A percentile compares a stretch with the other conserved stretches of the same genome.
Conservation (phyloP, 2,113 vertebrate genomes). For the Callipepla squamata region DNA sequence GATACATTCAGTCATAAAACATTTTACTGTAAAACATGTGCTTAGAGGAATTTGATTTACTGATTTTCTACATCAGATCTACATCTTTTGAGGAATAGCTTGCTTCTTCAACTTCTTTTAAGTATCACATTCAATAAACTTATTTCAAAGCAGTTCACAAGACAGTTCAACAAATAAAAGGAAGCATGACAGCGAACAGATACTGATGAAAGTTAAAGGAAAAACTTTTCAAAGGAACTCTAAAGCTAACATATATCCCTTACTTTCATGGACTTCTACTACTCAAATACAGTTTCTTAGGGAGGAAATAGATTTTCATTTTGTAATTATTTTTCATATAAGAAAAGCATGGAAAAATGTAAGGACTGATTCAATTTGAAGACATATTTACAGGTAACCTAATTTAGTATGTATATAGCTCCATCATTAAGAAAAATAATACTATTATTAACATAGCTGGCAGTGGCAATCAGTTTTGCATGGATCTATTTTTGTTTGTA, state of each 20-base stretch:
- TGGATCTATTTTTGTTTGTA: not conserved
- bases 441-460: not conserved
- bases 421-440: slow-evolving; percentile 1
- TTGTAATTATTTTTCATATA: not conserved
- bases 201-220: not conserved
- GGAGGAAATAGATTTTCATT: not conserved
- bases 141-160: slow-evolving; percentile 36
- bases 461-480: not conserved
- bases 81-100: not conserved
- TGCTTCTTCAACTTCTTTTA: not conserved
- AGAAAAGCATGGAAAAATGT: not conserved
- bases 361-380: not conserved
- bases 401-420: not conserved
- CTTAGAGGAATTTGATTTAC: slow-evolving; percentile 33
- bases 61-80: slow-evolving; percentile 24
- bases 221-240: not conserved
- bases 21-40: slow-evolving; percentile 8
- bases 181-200: not conserved
- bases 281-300: not conserved
- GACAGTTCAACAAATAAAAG: not conserved
- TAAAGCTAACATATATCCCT: not conserved
- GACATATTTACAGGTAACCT: not conserved
- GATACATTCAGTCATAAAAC: slow-evolving; percentile 47
- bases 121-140: not conserved
- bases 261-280: not conserved